These are phyloP conservation scores for Hycleus phaleratus DNA, from an alignment of 1,140 invertebrate species.

Conservation along the genomic window DNA sequence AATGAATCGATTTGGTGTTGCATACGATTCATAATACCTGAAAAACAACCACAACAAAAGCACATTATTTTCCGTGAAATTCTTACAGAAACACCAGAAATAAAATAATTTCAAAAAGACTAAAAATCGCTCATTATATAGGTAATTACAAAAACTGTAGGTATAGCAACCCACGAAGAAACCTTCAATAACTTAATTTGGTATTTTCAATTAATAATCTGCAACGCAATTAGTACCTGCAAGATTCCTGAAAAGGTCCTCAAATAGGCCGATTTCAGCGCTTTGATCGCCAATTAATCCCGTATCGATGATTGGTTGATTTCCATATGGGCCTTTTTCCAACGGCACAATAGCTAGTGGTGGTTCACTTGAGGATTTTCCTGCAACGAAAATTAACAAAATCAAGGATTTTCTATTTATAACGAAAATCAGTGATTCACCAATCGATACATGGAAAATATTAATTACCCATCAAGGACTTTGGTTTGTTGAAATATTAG, in stretches of 20 bases:
- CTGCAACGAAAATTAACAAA: too few relatives aligned
- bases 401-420: too few relatives aligned
- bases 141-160: too few relatives aligned
- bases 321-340: constrained; percentile 1
- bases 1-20: constrained; percentile 39
- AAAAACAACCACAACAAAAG: constrained; percentile 25
- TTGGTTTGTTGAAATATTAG: too few relatives aligned
- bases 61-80: too few relatives aligned
- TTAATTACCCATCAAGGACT: too few relatives aligned
- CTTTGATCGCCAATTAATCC: constrained; percentile 5
- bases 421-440: too few relatives aligned
- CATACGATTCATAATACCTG: constrained; percentile 42
- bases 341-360: constrained; percentile 17
- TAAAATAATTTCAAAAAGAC: too few relatives aligned
- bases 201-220: background rate
- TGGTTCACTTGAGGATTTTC: too few relatives aligned
- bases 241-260: constrained; percentile 21
- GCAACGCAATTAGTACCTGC: constrained; percentile 16
- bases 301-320: constrained; percentile 23
- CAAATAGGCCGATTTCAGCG: constrained; percentile 1
- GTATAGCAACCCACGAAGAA: background rate
- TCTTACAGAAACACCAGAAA: background rate
- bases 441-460: too few relatives aligned
- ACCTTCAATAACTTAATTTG: background rate
- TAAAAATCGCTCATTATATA: too few relatives aligned